Conservation (phyloP, 2,797 vertebrate genomes). For the Paguma larvata region DNA sequence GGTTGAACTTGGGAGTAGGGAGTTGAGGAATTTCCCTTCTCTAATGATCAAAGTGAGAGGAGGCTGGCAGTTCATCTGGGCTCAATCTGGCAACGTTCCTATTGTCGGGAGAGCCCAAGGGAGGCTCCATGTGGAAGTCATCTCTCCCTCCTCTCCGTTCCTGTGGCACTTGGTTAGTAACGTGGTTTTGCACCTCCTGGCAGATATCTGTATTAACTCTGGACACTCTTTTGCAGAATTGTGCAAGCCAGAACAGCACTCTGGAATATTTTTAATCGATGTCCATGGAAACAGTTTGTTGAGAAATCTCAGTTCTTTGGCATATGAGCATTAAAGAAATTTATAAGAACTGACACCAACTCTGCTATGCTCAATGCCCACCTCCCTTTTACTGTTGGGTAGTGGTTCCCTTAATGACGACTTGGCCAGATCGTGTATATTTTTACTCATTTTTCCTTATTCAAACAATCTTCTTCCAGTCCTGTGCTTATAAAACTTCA, state of each 20-base stretch:
- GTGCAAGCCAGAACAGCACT: constrained; percentile 28
- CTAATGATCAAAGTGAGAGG: constrained; percentile 56
- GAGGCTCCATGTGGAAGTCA: constrained; percentile 51
- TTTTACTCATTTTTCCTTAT: constrained; percentile 5
- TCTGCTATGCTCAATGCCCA: neutral
- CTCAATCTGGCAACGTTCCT: constrained; percentile 52
- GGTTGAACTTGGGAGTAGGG: neutral
- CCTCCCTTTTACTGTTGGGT: neutral
- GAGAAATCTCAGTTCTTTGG: constrained; percentile 50
- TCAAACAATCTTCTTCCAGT: constrained; percentile 6
- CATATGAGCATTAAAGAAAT: constrained; percentile 15
- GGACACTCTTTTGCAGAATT: constrained; percentile 46
- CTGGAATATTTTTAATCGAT: constrained; percentile 52
- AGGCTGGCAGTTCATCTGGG: constrained; percentile 52
- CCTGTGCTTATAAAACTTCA: neutral
- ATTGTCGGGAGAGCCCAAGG: neutral
- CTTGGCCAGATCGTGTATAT: neutral
- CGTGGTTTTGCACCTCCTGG: neutral
- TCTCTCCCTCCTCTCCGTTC: neutral
- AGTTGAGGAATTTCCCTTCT: constrained; percentile 60
- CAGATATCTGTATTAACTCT: neutral
- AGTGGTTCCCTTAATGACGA: neutral
- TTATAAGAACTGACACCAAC: neutral
- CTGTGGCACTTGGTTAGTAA: neutral
- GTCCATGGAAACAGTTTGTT: constrained; percentile 28